Evolutionary conservation across 1,140 invertebrate genomes (phyloP).

Genomic region (Heliconius hermathena): DNA sequence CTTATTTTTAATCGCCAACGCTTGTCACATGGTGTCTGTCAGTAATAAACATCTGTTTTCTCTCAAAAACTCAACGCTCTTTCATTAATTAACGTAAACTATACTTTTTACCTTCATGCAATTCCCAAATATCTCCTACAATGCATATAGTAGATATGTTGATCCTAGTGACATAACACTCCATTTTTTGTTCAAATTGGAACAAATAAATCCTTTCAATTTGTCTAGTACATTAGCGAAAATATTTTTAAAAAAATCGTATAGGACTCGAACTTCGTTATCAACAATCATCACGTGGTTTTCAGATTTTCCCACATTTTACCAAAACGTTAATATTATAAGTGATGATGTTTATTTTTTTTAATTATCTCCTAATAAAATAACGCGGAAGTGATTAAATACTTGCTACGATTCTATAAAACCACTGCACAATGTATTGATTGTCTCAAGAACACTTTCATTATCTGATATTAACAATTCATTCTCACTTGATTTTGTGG

Average conservation of each 20-base stretch:
- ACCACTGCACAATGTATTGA: neutral
- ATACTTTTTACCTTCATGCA: neutral
- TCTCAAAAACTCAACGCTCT: neutral
- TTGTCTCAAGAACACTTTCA: conserved; percentile 11
- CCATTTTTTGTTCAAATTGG: neutral
- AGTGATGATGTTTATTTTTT: neutral
- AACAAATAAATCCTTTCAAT: no score
- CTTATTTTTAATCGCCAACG: neutral
- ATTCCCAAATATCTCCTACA: neutral
- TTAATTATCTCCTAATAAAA: neutral
- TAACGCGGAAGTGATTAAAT: neutral
- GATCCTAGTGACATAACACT: neutral
- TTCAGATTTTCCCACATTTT: no score
- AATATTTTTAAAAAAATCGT: no score
- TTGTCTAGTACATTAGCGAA: no score
- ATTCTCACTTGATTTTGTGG: conserved; percentile 9
- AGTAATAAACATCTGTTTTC: conserved; percentile 1
- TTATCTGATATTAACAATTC: conserved; percentile 10
- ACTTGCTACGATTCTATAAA: neutral
- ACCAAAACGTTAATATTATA: no score
- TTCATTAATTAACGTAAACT: neutral
- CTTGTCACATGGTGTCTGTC: conserved; percentile 7
- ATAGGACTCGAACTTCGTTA: no score
- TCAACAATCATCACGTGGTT: no score
- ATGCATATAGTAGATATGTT: no score